Base-by-base conservation (phyloP, 2,113 vertebrate genomes). In the Osmerus mordax region DNA sequence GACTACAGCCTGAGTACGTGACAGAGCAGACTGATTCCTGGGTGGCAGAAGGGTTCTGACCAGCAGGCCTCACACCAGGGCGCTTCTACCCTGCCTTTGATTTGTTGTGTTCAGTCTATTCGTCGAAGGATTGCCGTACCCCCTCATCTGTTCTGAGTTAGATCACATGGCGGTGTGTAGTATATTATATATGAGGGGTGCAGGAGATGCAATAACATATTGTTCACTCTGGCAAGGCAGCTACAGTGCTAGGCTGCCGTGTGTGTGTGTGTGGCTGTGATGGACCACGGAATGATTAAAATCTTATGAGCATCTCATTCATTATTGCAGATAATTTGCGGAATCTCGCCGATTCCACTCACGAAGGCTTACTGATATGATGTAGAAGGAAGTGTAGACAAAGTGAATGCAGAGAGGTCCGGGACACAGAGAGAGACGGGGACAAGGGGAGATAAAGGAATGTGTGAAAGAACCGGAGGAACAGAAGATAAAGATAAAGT, bases 301-400 rank as follows among this genome's bases (percentile, higher is more conserved):
- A 87, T 87, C 79, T 81, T 80, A 82, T 81, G 81, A 90, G 88
- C 75, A 79, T 82, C 84, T 89, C 83, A 82, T 88, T 90, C 85
- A 88, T 90, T 87, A 85, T 74, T 85, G 84, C 80, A 86, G 87
- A 89, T 88, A 88, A 65, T 71, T 83, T 54, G 80, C 82, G 71
- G 70, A 76, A 78, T 76, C 79, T 78, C 55, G 67, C 71, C 75
- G 60, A 78, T 81, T 82, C 77, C 71, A 74, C 81, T 86, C 72
- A 32, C 51, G 73, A 74, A 61, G 29, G 74, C 55, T 16, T 51
- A 67, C 72, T 69, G 76, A 74, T 8, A 29, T 66, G 85, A 84
- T 81, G 56, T 69, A 71, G 78, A 86, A 73, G 56, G 72, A 74
- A 70, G 47, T 63, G 61, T 74, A 6, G 2, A 67, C 47, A 69